Evolutionary conservation across 2,113 vertebrate genomes (phyloP), one percentile per base, ranked within the genome.

Genomic region (Ascaphus truei): DNA sequence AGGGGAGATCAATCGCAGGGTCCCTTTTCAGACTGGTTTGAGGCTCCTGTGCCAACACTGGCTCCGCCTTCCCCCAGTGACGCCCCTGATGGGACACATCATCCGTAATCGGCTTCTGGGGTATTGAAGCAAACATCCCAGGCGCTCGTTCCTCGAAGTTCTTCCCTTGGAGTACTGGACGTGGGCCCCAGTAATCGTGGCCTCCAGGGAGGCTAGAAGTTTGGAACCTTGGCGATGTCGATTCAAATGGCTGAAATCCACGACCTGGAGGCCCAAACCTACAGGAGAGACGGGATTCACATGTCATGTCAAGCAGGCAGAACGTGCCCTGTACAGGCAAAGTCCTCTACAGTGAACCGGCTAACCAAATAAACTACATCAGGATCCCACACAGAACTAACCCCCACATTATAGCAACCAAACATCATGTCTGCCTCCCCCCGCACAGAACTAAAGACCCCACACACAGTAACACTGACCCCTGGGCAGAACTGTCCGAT

Each of bases 261-360:
- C 81, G 91, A 80, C 86, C 88, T 71, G 81, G 87, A 61, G 93
- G 89, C 59, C 87, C 92, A 89, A 96, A 95, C 68, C 93, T 95
- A 76, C 11, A 80, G 75, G 74, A 73, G 68, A 83, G 76, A 79
- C 33, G 80, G 81, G 0, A 62, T 29, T n/a, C n/a, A 62, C 73
- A 78, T 82, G 82, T 76, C 53, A 75, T 33, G 18, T 77, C 76
- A 77, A 72, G 39, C 57, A 73, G 50, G 0, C 16, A 73, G 66
- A 72, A n/a, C n/a, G n/a, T n/a, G n/a, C n/a, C n/a, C n/a, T n/a
- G n/a, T n/a, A n/a, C n/a, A n/a, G n/a, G n/a, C n/a, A n/a, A n/a
- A n/a, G n/a, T n/a, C n/a, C n/a, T n/a, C n/a, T n/a, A n/a, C n/a
- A n/a, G n/a, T n/a, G n/a, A n/a, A n/a, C n/a, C n/a, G n/a, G n/a